Evolutionary conservation across 1,140 invertebrate genomes (phyloP), one percentile per base, ranked within the genome.

Genomic region (Psix sp.): DNA sequence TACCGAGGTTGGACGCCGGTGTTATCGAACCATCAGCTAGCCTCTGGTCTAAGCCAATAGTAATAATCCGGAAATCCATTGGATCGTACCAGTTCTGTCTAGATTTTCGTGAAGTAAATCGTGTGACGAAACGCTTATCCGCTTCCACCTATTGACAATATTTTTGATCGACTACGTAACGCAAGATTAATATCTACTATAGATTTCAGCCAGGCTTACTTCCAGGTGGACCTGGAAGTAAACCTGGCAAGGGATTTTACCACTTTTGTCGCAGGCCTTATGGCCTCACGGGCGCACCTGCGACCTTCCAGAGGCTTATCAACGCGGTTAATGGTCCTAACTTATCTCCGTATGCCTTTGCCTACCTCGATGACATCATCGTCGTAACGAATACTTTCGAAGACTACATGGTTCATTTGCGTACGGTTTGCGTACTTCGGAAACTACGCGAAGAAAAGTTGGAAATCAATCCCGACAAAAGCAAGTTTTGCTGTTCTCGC

Each of bases 221-320:
- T 71, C 70, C 80, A 80, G 49, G 76, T 81, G 14, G 45, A 29
- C 4, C 36, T 77, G 13, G 49, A 63, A 6, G 1, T 0, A 45
- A 66, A 0, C 39, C 59, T 0, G 52, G 68, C 4, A 71, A 42
- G 20, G 49, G 73, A 1, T 54, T 75, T 9, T 80, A 74, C 21
- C 68, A 75, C 14, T 78, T 77, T 20, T n/a, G 29, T 9, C 72
- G 78, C 0, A 78, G 85, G 56, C 81, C 83, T 3, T 86, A 85
- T 49, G 87, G 87, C 1, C 73, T 88, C 10, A 63, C 43, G 3
- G 33, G 48, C 7, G 46, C 51, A 1, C 79, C 78, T 4, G 74
- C 79, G 5, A 82, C 79, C 0, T 85, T 79, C 48, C 77, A 80
- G 40, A 33, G 81, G 5, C 7, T 78, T 1, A 77, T 81, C 3